Conservation (phyloP, 2,888 invertebrate genomes). For the Orthosia cruda region DNA sequence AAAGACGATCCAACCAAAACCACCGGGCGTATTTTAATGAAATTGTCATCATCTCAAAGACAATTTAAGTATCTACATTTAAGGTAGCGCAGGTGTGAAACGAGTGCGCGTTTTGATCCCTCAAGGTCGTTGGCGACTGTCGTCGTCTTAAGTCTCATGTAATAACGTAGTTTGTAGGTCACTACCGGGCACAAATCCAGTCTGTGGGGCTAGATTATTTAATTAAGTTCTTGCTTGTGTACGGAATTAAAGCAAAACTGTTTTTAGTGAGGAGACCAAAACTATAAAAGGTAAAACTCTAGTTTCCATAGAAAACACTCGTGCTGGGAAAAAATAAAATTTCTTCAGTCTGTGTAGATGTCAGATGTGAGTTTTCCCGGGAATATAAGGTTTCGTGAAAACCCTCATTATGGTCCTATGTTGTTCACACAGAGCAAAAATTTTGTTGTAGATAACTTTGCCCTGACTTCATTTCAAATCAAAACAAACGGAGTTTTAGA, state of each 20-base stretch:
- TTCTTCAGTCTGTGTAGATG: background rate
- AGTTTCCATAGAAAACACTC: background rate
- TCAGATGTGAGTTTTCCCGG: slow-evolving; percentile 41
- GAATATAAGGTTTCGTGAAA: slow-evolving; percentile 31
- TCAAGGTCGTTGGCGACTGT: no score
- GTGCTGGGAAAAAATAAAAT: background rate
- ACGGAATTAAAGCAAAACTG: background rate
- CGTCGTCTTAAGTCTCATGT: no score
- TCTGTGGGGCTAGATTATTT: no score
- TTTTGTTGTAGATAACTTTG: slow-evolving; percentile 11
- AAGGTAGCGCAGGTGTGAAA: no score
- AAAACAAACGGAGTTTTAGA: slow-evolving; percentile 7
- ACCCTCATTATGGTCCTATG: slow-evolving; percentile 22
- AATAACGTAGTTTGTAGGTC: no score
- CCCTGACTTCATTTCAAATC: slow-evolving; percentile 18
- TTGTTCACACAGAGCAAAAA: slow-evolving; percentile 11
- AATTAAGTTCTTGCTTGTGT: no score
- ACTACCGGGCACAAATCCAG: no score
- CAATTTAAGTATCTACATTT: no score
- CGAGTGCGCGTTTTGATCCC: no score
- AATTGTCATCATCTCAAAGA: no score
- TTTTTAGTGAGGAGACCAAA: background rate
- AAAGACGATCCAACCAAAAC: no score
- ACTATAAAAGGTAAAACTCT: background rate
- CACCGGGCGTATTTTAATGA: no score